Base-by-base conservation (phyloP, 2,888 invertebrate genomes). In the Chrysolina haemoptera region DNA sequence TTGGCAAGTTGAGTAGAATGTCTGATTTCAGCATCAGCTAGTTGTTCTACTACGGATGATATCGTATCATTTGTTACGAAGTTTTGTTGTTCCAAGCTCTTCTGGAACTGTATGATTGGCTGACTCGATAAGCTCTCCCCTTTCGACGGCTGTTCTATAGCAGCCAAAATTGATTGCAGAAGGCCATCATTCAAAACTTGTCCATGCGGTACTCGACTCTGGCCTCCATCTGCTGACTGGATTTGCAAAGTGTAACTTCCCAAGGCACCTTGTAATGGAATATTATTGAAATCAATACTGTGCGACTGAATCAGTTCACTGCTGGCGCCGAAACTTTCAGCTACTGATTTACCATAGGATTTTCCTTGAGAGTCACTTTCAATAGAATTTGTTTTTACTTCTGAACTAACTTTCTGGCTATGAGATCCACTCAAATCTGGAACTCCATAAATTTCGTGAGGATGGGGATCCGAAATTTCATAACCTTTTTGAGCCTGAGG, bases 131-230 rank as follows among this genome's bases (percentile, higher is more conserved):
- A 79, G 70, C 84, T 86, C 35, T 79, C 78, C 40, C 73, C 77
- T 62, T 69, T 46, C 74, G 85, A 88, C 0, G 94, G 94, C 77
- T 95, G 93, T 83, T 96, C 96, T 64, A 96, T 95, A 0, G 95
- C 96, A 75, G 94, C 92, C 1, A 96, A 86, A 71, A 96, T 95
- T 68, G 95, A 94, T 84, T 95, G 95, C 1, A 96, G 86, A 0
- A 96, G 88, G 1, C 94, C 95, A 84, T 95, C 93, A 0, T 95
- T 95, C 0, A 96, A 87, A 0, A 96, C 90, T 85, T 95, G 94
- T 14, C 94, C 93, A 81, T 96, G 95, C 67, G 94, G 92, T 22
- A 83, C 90, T 78, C 90, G 89, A 10, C 89, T 88, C 5, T 88
- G 88, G 78, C 85, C 89, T 12, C 90, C 90, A 78, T 92, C 91